Conservation (phyloP, 1,140 invertebrate species). For the Tetragnatha versicolor region DNA sequence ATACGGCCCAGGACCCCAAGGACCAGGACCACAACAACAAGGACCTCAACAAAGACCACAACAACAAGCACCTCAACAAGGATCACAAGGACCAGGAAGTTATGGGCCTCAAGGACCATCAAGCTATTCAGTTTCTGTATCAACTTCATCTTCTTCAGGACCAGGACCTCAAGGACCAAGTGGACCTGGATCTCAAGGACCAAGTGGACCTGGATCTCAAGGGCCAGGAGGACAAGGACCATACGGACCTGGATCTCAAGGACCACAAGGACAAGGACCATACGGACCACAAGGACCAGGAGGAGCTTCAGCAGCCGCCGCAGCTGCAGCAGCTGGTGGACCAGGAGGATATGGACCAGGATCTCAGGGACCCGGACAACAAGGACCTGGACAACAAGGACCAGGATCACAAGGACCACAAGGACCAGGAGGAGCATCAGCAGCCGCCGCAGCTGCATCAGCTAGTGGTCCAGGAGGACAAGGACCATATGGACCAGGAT, state of each 20-base stretch:
- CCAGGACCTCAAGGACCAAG: background rate
- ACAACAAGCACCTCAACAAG: background rate
- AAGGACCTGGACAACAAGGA: background rate
- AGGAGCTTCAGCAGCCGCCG: background rate
- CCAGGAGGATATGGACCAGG: background rate
- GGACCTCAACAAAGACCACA: too few species aligned
- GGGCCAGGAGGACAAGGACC: background rate
- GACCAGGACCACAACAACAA: background rate
- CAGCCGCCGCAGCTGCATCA: too few species aligned
- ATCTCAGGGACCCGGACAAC: background rate
- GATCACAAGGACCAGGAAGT: background rate
- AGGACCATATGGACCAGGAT: background rate
- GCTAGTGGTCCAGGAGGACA: background rate
- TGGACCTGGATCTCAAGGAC: background rate
- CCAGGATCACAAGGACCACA: background rate
- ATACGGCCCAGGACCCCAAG: background rate
- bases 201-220: background rate
- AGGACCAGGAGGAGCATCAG: background rate
- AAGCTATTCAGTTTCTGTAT: background rate
- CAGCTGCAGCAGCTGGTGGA: background rate
- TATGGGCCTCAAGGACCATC: background rate
- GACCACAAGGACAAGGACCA: background rate
- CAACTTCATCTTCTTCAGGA: background rate
- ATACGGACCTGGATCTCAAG: background rate
- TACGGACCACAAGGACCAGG: background rate